These are phyloP conservation scores for Microcebus griseorufus DNA, from an alignment of 2,113 vertebrate species.

Conservation along the genomic window DNA sequence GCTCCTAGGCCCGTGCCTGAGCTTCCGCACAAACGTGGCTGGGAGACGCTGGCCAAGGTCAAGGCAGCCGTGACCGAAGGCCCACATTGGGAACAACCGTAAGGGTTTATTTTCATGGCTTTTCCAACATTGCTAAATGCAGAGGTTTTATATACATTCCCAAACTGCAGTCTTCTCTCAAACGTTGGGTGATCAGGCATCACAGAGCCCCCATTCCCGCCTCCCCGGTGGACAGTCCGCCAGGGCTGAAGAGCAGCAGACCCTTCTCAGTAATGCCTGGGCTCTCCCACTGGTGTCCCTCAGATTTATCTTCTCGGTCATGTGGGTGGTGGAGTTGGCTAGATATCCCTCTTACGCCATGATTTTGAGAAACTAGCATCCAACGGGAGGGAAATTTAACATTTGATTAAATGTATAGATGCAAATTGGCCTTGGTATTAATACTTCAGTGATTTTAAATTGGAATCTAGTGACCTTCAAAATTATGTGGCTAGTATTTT, in stretches of 20 bases:
- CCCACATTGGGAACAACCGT: rapidly evolving
- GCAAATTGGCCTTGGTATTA: too few relatives aligned
- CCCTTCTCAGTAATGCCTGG: rapidly evolving
- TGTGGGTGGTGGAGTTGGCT: rapidly evolving
- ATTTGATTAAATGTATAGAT: neutral
- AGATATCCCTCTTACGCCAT: neutral
- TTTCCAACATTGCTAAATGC: neutral
- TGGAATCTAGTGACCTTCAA: neutral
- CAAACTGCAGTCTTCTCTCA: neutral
- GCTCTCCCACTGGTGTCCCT: rapidly evolving
- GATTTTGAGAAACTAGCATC: neutral
- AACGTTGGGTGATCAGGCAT: neutral
- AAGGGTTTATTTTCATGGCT: neutral
- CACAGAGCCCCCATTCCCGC: neutral
- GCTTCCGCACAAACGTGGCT: rapidly evolving
- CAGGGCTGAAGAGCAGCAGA: too few relatives aligned
- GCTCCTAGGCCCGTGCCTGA: rapidly evolving
- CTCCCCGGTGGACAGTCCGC: neutral
- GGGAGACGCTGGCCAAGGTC: rapidly evolving
- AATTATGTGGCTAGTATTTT: neutral
- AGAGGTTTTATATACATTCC: neutral
- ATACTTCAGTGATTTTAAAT: neutral
- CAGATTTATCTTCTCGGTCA: too few relatives aligned
- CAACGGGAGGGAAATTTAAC: neutral
- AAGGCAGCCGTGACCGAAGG: rapidly evolving